phyloP scores from a whole-genome alignment of 2,888 invertebrate species.

The Gymnocheta viridis region DNA sequence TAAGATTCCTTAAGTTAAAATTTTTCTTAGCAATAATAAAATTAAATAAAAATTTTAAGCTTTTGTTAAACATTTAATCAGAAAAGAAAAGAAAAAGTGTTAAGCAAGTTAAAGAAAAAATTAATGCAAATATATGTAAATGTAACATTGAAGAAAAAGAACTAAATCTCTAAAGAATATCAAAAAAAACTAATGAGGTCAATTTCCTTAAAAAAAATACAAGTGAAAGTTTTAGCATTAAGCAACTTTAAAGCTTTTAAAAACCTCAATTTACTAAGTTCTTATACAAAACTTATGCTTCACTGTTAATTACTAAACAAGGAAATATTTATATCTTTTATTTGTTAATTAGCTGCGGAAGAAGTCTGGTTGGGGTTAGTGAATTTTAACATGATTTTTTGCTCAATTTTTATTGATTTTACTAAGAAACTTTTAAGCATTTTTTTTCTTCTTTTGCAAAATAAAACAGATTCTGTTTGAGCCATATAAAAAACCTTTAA shows the following conservation, averaged over 20 bases:
- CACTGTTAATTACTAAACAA: not conserved
- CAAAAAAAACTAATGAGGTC: slow-evolving; percentile 18
- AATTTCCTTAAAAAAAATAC: not conserved
- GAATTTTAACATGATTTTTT: not conserved
- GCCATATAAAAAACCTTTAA: slow-evolving; percentile 76
- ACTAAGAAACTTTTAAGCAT: not conserved
- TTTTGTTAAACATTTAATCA: not conserved
- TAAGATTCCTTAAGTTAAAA: no score
- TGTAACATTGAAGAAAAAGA: not conserved
- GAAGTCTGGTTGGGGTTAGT: not conserved
- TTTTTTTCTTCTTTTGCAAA: not conserved
- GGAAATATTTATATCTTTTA: not conserved
- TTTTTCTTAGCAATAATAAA: not conserved
- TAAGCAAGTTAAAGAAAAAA: not conserved
- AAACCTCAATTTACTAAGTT: not conserved
- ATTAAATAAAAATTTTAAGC: not conserved
- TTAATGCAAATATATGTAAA: slow-evolving; percentile 17
- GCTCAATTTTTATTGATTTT: not conserved
- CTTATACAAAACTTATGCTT: not conserved
- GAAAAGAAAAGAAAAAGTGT: not conserved
- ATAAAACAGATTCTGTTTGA: not conserved
- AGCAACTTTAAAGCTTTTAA: not conserved
- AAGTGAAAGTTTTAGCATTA: slow-evolving; percentile 16
- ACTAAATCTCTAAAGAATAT: not conserved
- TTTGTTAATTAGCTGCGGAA: not conserved